Conservation (phyloP, 2,113 vertebrate genomes). For the Muscicapa adusta region DNA sequence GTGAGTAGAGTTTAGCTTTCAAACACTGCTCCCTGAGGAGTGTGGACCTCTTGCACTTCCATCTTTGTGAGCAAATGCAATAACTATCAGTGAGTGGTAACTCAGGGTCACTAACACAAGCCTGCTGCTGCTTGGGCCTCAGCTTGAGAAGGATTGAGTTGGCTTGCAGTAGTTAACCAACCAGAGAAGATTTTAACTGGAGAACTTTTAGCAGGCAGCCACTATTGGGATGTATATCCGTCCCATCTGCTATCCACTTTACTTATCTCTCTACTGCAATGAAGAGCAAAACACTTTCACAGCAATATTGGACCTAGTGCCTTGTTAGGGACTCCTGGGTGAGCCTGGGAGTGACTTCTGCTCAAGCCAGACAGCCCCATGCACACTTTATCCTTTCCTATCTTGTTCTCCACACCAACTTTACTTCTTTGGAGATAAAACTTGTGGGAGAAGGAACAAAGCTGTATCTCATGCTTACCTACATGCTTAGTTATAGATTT, state of each 20-base stretch:
- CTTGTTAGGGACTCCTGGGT: background rate
- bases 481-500: background rate
- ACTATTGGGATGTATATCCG: background rate
- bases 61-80: background rate
- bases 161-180: background rate
- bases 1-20: background rate
- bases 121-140: background rate
- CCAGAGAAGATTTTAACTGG: background rate
- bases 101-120: background rate
- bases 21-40: background rate
- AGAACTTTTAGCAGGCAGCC: background rate
- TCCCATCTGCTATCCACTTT: background rate
- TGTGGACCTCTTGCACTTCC: background rate
- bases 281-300: background rate
- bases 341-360: background rate
- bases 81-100: fast-evolving
- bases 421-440: background rate
- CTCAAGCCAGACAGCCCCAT: background rate
- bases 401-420: background rate
- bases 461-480: background rate
- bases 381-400: background rate
- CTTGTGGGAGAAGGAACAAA: background rate
- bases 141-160: background rate
- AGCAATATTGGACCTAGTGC: background rate
- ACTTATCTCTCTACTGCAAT: background rate